Evolutionary conservation across 2,888 invertebrate genomes (phyloP), one percentile per base, ranked within the genome.

Genomic region (Chymomyza procnemis): DNA sequence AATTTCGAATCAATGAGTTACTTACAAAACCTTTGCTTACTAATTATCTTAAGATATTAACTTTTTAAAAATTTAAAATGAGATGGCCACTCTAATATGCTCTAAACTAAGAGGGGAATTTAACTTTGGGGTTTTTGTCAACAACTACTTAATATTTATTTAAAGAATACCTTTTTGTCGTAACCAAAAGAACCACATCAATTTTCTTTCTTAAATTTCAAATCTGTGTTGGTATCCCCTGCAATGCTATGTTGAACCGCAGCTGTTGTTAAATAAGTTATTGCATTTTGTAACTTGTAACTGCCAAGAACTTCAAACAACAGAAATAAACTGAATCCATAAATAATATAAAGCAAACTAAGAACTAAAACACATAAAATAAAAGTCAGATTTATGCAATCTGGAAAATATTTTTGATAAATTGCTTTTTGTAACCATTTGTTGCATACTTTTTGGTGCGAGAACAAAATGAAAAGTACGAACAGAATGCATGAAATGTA

Each of bases 131-230:
- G 57, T 48, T 22, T 48, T 3, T 9, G 58, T 48, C 68, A 75
- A 75, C 66, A 61, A 54, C 47, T 57, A 67, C 50, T 59, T 12
- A 52, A 6, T 58, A 50, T 64, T 59, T 60, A 56, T 57, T 66
- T 55, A 50, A 66, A 30, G 58, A 60, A 65, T 81, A 81, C 78
- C 85, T 81, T 75, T 79, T 71, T 66, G 70, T 72, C 80, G 75
- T 66, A 69, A 73, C 80, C 78, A 73, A 74, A 78, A 73, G 67
- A 78, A 71, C 78, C 76, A 85, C 81, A 85, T 85, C 65, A 52
- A 9, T 52, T 34, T 66, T 21, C 50, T 54, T 41, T n/a, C 18
- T 48, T 57, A 12, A 12, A 41, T 41, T 41, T 12, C 3, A 12
- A 41, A 41, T 12, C 34, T 12, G 34, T 41, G 34, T 41, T 41